Conservation (phyloP, 2,797 vertebrate genomes). For the Eutrigla gurnardus region DNA sequence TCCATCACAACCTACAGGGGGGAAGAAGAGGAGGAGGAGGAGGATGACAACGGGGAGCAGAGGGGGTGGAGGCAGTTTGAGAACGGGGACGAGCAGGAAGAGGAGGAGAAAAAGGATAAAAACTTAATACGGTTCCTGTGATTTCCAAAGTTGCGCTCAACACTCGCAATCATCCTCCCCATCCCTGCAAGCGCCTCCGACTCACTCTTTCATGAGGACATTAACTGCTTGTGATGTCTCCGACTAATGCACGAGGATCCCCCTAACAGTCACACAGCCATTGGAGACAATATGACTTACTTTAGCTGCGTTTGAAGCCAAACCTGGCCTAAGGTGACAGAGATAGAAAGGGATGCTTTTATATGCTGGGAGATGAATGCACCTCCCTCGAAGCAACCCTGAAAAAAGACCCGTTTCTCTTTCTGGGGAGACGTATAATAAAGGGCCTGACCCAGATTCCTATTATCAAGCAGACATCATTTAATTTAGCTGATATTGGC, state of each 20-base stretch:
- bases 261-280: constrained; percentile 41
- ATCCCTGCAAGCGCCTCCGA: constrained; percentile 27
- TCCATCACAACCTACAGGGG: constrained; percentile 92
- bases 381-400: not conserved
- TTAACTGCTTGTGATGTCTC: constrained; percentile 59
- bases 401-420: constrained; percentile 19
- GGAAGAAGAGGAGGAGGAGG: constrained; percentile 28
- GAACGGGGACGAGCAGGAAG: constrained; percentile 39
- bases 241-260: constrained; percentile 53
- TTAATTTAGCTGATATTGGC: constrained; percentile 29
- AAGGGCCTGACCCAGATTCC: constrained; percentile 39
- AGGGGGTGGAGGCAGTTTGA: constrained; percentile 29
- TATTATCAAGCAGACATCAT: constrained; percentile 30
- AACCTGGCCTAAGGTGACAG: constrained; percentile 45
- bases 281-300: constrained; percentile 27
- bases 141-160: constrained; percentile 64
- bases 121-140: constrained; percentile 62
- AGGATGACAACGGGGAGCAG: constrained; percentile 24
- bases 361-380: not conserved
- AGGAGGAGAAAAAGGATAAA: constrained; percentile 62
- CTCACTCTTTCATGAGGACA: constrained; percentile 68
- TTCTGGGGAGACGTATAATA: constrained; percentile 27
- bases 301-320: constrained; percentile 47
- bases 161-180: constrained; percentile 46
- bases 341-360: constrained; percentile 18